A percentile compares a stretch with the other conserved stretches of the same genome.
Conservation (phyloP, 2,113 vertebrate genomes). For the Malurus cyaneus region DNA sequence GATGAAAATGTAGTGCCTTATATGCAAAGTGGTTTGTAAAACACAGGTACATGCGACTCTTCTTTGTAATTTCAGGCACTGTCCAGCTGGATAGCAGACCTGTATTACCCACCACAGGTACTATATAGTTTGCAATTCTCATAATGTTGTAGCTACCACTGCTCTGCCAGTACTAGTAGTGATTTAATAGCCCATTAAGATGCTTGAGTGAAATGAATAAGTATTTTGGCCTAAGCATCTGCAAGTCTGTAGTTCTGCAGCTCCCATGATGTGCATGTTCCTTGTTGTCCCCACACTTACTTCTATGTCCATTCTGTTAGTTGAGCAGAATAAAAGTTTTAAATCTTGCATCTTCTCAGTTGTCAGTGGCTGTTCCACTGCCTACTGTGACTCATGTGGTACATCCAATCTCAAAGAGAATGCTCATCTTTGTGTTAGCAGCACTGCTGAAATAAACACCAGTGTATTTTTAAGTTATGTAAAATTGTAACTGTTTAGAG, state of each 20-base stretch:
- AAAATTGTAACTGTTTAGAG: neutral
- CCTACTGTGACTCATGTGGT: neutral
- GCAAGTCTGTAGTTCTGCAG: neutral
- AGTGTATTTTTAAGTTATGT: neutral
- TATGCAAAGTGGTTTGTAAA: neutral
- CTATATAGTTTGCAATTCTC: neutral
- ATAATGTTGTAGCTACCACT: neutral
- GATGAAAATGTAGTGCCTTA: accelerated
- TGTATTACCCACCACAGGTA: conserved; percentile 25
- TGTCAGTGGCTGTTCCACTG: neutral
- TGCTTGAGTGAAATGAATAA: neutral
- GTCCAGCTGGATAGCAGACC: conserved; percentile 50
- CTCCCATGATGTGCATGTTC: neutral
- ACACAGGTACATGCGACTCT: neutral
- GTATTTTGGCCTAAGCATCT: neutral
- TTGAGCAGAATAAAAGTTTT: neutral
- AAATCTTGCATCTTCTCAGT: neutral
- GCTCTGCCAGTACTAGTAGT: neutral
- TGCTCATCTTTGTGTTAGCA: neutral
- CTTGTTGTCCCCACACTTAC: neutral
- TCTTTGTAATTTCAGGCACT: conserved; percentile 12
- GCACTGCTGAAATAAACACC: neutral
- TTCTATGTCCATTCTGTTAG: neutral
- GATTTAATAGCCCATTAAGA: neutral
- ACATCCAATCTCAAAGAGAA: neutral